Evolutionary conservation across 2,797 vertebrate genomes (phyloP), one percentile per base, ranked within the genome.

Genomic region (Pantherophis vulpinus): DNA sequence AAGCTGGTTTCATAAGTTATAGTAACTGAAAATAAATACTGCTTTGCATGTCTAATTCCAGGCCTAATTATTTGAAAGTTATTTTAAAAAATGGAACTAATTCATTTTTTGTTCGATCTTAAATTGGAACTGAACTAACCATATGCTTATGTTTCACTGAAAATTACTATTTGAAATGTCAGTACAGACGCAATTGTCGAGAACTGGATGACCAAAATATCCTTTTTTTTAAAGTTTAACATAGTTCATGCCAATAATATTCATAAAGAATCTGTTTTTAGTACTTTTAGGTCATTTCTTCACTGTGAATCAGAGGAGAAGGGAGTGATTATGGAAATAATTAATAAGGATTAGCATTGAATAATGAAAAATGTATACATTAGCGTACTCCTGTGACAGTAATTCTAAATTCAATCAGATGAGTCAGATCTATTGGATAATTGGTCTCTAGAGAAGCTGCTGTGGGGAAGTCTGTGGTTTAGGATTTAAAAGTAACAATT

Each of bases 91-190:
- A 87, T 79, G 89, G 93, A 94, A 91, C 86, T 89, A 91, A 37
- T 54, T 90, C 94, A 92, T 94, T n/a, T 83, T 47, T 94, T 97
- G 94, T 96, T 87, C 95, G 93, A n/a, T n/a, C 93, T 96, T 91
- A 90, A 95, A 94, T 96, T 94, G 58, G 93, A 93, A 91, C 95
- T 96, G 96, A 91, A 93, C 92, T 91, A 94, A 94, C 94, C 97
- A 96, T 97, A 96, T 96, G 97, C 94, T 97, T 95, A 13, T 93
- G 94, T 95, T 95, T 96, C 96, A 95, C 93, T 94, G 96, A 94
- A 94, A 97, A 95, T 93, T 97, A 95, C 95, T 94, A 94, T 97
- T 97, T 97, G 97, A 97, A 98, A 97, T 96, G 95, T 97, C 97
- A 97, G 96, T 95, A 96, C 97, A 95, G 90, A 96, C 96, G 96